Evolutionary conservation across 1,140 invertebrate genomes (phyloP), one percentile per base, ranked within the genome.

Genomic region (Drosophila ercepeae): DNA sequence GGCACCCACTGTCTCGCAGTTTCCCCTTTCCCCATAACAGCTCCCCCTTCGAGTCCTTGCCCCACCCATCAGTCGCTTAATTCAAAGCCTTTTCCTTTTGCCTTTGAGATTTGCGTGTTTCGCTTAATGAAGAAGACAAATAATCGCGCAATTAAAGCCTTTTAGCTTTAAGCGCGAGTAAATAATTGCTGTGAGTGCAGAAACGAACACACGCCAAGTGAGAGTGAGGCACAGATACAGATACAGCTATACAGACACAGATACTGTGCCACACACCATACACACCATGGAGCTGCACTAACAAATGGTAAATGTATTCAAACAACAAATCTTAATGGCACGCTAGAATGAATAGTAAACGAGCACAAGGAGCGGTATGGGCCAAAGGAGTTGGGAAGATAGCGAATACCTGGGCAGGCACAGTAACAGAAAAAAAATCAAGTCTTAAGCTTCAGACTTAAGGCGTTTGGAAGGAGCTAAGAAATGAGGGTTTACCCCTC

Each of bases 141-240:
- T 89, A 89, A 89, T 89, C 86, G 86, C 71, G 81, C 86, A 89
- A 89, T 89, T 89, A 89, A 89, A 89, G 86, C 86, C 86, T 89
- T 89, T 89, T 89, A 89, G 86, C 86, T 84, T 86, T 88, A 89
- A 89, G 86, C 81, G 78, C 86, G 73, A 71, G 81, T 89, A 89
- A 89, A 89, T 89, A 89, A 89, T 89, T 89, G 86, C 84, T 89
- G 76, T 75, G 86, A 89, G 84, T 89, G 83, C 82, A 89, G 69
- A 88, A 70, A 52, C 74, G 52, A 63, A 64, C 45, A 76, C 79
- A 75, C 51, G 55, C 51, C 61, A 14, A 34, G 16, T 48, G 7
- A 4, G 34, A 39, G 50, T 36, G 42, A 41, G 11, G 29, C 34
- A 39, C 32, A n/a, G 52, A 41, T 18, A 50, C 67, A 49, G n/a